Conservation (phyloP, 1,140 invertebrate genomes). For the Parasteatoda tepidariorum region DNA sequence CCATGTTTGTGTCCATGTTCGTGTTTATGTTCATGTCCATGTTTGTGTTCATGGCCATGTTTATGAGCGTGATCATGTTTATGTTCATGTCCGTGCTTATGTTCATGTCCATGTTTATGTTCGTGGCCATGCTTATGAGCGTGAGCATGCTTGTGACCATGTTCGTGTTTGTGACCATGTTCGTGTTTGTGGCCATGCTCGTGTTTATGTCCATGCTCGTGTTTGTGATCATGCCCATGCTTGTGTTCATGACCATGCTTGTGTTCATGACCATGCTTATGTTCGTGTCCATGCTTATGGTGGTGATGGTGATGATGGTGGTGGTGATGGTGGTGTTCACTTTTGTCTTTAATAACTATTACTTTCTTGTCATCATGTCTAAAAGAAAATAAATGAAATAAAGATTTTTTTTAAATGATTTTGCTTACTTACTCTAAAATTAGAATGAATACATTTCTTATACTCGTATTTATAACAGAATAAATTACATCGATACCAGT, state of each 20-base stretch:
- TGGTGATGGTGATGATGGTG: constrained; percentile 47
- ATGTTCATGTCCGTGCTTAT: constrained; percentile 37
- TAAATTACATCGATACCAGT: too few species aligned
- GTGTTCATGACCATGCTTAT: constrained; percentile 38
- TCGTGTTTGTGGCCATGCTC: constrained; percentile 40
- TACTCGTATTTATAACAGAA: too few species aligned
- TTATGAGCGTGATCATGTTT: constrained; percentile 31
- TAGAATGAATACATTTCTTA: too few species aligned
- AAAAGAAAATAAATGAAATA: neutral
- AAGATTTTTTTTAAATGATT: neutral
- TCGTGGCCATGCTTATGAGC: constrained; percentile 45
- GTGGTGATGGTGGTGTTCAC: constrained; percentile 50
- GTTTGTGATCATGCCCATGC: constrained; percentile 27
- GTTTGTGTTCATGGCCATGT: constrained; percentile 34
- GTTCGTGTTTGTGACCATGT: constrained; percentile 45
- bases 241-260: constrained; percentile 44
- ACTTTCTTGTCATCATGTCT: constrained; percentile 39
- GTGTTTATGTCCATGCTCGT: constrained; percentile 49
- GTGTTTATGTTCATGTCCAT: constrained; percentile 37
- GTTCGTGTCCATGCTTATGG: constrained; percentile 44
- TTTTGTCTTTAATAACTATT: constrained; percentile 50
- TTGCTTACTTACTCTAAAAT: too few species aligned
- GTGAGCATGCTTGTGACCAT: constrained; percentile 38
- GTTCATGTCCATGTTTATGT: constrained; percentile 33
- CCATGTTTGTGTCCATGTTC: constrained; percentile 30